These are phyloP conservation scores for Villa cingulata DNA, from an alignment of 2,888 invertebrate species.

Conservation along the genomic window DNA sequence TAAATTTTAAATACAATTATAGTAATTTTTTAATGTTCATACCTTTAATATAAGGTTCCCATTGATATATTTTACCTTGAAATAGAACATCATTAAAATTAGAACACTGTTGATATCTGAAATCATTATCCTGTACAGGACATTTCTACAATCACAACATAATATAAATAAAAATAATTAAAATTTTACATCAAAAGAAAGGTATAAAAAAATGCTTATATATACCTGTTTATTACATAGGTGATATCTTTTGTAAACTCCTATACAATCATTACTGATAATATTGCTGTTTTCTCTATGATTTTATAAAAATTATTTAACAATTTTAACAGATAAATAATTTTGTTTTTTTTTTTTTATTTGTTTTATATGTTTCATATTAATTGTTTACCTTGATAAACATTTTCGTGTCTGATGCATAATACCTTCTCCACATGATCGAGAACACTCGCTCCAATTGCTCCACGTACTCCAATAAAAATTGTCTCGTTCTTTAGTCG, in stretches of 20 bases:
- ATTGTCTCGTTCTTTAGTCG: too few species aligned
- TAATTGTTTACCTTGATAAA: constrained; percentile 24
- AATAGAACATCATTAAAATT: constrained; percentile 62
- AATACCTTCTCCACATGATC: constrained; percentile 75
- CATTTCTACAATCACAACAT: constrained; percentile 54
- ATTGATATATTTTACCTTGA: constrained; percentile 60
- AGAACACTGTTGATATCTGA: constrained; percentile 62
- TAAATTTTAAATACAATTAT: too few species aligned
- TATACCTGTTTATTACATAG: constrained; percentile 67
- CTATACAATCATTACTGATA: constrained; percentile 48
- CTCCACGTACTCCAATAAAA: constrained; percentile 78
- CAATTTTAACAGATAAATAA: too few species aligned
- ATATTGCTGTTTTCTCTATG: constrained; percentile 7
- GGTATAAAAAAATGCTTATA: background rate
- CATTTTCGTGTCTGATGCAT: constrained; percentile 30
- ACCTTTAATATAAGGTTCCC: constrained; percentile 75
- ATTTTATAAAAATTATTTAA: too few species aligned
- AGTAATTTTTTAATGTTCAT: background rate
- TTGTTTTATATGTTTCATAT: too few species aligned
- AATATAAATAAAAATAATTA: too few species aligned
- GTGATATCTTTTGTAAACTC: constrained; percentile 64
- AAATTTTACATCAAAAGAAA: too few species aligned
- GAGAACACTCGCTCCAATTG: constrained; percentile 62
- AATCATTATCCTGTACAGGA: constrained; percentile 47
- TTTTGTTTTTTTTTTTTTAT: too few species aligned